Conservation (phyloP, 2,113 vertebrate genomes). For the Thermophis baileyi region DNA sequence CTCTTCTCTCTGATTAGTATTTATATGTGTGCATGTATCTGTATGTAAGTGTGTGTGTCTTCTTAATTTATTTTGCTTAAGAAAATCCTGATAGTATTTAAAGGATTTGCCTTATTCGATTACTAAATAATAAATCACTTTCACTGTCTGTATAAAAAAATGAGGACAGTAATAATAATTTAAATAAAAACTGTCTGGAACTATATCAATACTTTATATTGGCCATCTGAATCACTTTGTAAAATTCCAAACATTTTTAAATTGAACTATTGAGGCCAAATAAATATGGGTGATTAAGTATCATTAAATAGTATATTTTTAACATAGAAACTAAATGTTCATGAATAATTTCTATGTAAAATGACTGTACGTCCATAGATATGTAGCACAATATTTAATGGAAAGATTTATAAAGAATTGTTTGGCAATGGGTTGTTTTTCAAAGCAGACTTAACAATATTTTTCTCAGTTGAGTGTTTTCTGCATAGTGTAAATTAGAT, state of each 20-base stretch:
- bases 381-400: conserved; percentile 17
- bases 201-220: conserved; percentile 37
- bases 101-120: not conserved
- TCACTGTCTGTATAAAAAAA: conserved; percentile 6
- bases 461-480: not conserved
- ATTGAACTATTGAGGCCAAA: conserved; percentile 48
- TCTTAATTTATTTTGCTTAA: conserved; percentile 38
- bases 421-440: not conserved
- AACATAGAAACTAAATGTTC: conserved; percentile 47
- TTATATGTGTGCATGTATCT: not conserved
- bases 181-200: conserved; percentile 22
- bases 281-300: conserved; percentile 46
- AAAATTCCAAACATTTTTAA: conserved; percentile 46
- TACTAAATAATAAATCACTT: conserved; percentile 25
- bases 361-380: conserved; percentile 22
- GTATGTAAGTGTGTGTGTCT: not conserved
- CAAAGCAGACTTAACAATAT: not conserved
- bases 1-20: not conserved
- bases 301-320: conserved; percentile 30
- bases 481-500: not conserved
- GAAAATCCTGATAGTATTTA: conserved; percentile 18
- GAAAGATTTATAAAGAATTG: not conserved
- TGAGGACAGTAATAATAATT: conserved; percentile 1
- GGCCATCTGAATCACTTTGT: conserved; percentile 46
- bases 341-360: conserved; percentile 15